Conservation (phyloP, 2,113 vertebrate genomes). For the Varanus komodoensis region DNA sequence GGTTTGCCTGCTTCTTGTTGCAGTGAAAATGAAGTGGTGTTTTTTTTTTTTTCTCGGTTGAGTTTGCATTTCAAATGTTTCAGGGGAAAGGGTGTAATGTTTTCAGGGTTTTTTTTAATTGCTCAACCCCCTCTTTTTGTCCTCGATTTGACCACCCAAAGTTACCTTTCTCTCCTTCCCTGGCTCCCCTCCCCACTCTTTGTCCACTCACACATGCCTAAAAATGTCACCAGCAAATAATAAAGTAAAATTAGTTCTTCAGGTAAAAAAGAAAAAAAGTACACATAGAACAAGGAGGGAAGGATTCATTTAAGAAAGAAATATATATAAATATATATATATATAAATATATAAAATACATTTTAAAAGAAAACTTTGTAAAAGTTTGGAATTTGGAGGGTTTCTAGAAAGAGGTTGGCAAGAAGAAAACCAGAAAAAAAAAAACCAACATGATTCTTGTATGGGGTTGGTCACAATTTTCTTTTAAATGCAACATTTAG, state of each 20-base stretch:
- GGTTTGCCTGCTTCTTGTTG: constrained; percentile 35
- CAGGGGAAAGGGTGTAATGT: constrained; percentile 12
- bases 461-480: constrained; percentile 12
- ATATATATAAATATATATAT: constrained; percentile 36
- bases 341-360: constrained; percentile 33
- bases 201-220: constrained; percentile 17
- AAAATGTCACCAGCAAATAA: constrained; percentile 45
- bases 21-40: constrained; percentile 46
- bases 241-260: constrained; percentile 19
- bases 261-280: constrained; percentile 25
- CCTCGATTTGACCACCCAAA: background rate
- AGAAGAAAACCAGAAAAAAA: background rate
- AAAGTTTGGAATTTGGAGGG: constrained; percentile 30
- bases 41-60: background rate
- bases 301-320: constrained; percentile 28
- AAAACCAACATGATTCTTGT: background rate
- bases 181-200: background rate
- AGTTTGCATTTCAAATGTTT: constrained; percentile 46
- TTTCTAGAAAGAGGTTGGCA: constrained; percentile 25
- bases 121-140: background rate
- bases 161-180: background rate
- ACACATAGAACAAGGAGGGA: constrained; percentile 17
- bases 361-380: constrained; percentile 46
- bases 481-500: constrained; percentile 15
- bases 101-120: constrained; percentile 11